Base-by-base conservation (phyloP, 2,888 invertebrate genomes). In the Didymodactylos carnosus region DNA sequence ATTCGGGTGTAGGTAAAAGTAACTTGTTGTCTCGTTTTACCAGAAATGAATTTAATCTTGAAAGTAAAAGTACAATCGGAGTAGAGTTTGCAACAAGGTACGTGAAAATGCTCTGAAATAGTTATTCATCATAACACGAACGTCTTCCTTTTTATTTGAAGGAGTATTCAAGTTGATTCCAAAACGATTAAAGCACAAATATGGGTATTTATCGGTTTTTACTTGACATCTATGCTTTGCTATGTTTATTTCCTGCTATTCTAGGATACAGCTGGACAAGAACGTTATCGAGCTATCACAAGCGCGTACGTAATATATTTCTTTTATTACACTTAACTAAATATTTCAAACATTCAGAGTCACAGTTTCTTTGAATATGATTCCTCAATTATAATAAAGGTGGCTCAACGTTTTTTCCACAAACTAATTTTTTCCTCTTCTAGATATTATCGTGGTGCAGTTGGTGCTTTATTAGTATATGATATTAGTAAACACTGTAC, bases 1-100 rank as follows among this genome's bases (percentile, higher is more conserved):
- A 98, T 84, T 97, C 97, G 76, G 98, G 98, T 77, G 98, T 99
- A 81, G 98, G 98, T 79, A 99, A 98, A 87, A 94, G 94, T 88
- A 99, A 98, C 87, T 88, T 99, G 79, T 88, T 99, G 78, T 97
- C 97, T 77, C 89, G 98, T 85, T 98, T 99, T 87, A 99, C 98
- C 86, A 90, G 97, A 85, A 99, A 98, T 88, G 98, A 98, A 88
- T 43, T 43, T 19, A 19, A 43, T 43, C 43, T 14, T 14, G 3
- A 4, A 43, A 43, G 7, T 10, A 43, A 14, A 10, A 7, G 7
- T 43, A 43, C 43, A 19, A 43, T 43, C 19, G 43, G 43, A 19
- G 43, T 43, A 99, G 98, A 98, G 87, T 99, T 98, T 86, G 98
- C 98, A 77, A 98, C 43, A 43, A 14, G 43, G 43, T 43, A 43